Base-by-base conservation (phyloP, 2,888 invertebrate genomes). In the Hybos culiciformis region DNA sequence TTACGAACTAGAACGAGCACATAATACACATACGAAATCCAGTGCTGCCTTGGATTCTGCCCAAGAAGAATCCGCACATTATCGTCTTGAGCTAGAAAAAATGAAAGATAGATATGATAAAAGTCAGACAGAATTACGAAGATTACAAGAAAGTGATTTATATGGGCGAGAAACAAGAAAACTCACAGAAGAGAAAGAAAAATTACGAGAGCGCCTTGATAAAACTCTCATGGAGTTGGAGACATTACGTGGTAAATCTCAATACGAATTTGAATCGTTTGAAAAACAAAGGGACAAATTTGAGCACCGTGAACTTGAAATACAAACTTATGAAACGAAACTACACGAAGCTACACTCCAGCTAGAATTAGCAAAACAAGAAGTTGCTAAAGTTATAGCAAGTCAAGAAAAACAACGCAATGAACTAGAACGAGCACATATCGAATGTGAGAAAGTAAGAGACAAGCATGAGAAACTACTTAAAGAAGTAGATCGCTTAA, bases 71-170 rank as follows among this genome's bases (percentile, higher is more conserved):
- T 76, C 86, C 54, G 82, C 86, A 1, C 73, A 88, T 54, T 76
- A 88, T 54, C 85, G 88, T 59, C 72, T 87, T 41, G 91, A 91
- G 67, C 72, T 86, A 36, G 91, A 91, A 60, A 91, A 90, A 65
- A 80, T 87, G 72, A 85, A 86, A 56, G 91, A 91, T 57, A 88
- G 90, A 54, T 84, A 87, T 57, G 91, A 91, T 53, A 83, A 87
- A 60, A 76, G 80, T 44, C 83, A 88, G 53, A 72, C 78, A 11
- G 91, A 91, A 56, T 70, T 88, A 49, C 73, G 88, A 50, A 80
- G 85, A 60, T 77, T 86, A 9, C 86, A 88, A 57, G 85, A 85
- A 47, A 79, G 79, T 2, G 83, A 85, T 56, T 80, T 81, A 36
- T 74, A 86, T 6, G 75, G 84, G 45, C 83, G 86, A 58, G 85